Evolutionary conservation across 1,140 invertebrate genomes (phyloP).

Genomic region (Cotesia vestalis): DNA sequence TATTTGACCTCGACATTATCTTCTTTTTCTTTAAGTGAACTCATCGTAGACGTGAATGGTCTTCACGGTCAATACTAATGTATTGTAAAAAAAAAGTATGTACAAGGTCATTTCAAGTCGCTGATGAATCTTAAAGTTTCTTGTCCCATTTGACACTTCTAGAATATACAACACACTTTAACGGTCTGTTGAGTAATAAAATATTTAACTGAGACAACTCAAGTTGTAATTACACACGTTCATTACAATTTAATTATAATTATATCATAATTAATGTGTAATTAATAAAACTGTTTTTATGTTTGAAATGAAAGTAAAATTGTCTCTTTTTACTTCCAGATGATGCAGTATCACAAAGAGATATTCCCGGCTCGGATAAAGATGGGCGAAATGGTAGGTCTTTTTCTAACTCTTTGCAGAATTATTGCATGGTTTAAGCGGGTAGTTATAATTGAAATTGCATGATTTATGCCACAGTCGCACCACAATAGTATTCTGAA

Average conservation of each 20-base stretch:
- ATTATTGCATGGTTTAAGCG: constrained; percentile 9
- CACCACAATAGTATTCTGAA: not conserved
- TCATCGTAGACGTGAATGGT: not conserved
- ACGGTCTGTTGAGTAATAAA: not conserved
- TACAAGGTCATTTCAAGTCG: not conserved
- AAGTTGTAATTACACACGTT: not conserved
- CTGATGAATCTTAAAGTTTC: not conserved
- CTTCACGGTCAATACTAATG: no score
- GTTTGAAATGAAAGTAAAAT: not conserved
- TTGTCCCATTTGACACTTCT: not conserved
- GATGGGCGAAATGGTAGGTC: constrained; percentile 14
- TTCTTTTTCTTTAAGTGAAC: not conserved
- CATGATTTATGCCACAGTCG: constrained; percentile 2
- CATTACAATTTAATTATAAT: no score
- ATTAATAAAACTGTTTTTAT: not conserved
- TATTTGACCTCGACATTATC: constrained; percentile 5
- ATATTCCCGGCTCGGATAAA: not conserved
- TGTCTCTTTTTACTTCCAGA: constrained; percentile 2
- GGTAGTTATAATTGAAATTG: constrained; percentile 3
- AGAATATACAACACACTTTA: not conserved
- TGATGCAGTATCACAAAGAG: constrained; percentile 5
- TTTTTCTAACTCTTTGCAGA: not conserved
- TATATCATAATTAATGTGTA: no score
- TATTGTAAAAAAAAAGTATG: not conserved
- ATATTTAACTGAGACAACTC: not conserved